Evolutionary conservation across 1,140 invertebrate species (phyloP).

Genomic region (Caenorhabditis tropicalis): DNA sequence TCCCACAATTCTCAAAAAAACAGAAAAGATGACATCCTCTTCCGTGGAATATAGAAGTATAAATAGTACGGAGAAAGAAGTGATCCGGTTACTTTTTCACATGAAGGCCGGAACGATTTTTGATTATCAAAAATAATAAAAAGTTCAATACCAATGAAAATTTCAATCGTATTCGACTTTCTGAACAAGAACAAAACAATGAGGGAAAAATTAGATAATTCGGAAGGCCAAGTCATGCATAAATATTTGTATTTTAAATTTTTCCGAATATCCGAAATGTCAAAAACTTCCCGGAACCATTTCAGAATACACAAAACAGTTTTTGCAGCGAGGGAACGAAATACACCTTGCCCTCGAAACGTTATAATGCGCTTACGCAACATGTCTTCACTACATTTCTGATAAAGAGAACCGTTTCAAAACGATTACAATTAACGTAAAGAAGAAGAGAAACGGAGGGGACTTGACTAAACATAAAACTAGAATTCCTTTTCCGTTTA

Average conservation of each 20-base stretch:
- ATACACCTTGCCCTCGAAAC: background rate
- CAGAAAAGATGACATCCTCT: background rate
- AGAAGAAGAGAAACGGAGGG: too few species aligned
- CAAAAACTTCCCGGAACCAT: background rate
- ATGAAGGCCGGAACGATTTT: background rate
- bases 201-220: too few species aligned
- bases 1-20: background rate
- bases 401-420: conserved; percentile 36
- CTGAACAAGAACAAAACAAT: background rate
- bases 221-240: background rate
- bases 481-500: too few species aligned
- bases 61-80: background rate
- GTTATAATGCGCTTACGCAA: conserved; percentile 38
- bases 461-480: too few species aligned
- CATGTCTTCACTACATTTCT: conserved; percentile 14
- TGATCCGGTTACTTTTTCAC: background rate
- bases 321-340: background rate
- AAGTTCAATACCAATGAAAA: background rate
- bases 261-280: background rate
- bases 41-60: background rate
- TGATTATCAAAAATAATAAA: background rate
- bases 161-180: background rate
- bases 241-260: background rate
- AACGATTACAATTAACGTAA: background rate
- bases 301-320: background rate